Conservation (phyloP, 1,140 invertebrate genomes). For the Coptotermes formosanus region DNA sequence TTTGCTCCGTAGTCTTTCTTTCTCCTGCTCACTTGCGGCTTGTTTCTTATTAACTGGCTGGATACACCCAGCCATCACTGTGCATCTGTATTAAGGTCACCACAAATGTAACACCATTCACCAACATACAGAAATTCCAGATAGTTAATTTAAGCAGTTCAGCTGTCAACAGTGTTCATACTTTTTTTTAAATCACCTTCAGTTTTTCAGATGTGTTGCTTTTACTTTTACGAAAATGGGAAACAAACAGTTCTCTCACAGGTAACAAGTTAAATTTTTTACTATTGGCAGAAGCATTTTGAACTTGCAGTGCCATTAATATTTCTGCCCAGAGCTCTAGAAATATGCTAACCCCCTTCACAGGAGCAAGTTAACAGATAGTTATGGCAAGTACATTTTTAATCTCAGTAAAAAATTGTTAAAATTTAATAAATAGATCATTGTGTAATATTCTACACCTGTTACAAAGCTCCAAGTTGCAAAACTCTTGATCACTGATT, state of each 20-base stretch:
- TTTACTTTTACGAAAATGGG: conserved; percentile 3
- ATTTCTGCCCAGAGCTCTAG: neutral
- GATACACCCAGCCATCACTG: neutral
- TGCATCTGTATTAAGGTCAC: neutral
- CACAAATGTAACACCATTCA: neutral
- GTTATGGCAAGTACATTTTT: too few relatives aligned
- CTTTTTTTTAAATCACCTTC: neutral
- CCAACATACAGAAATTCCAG: neutral
- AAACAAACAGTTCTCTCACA: neutral
- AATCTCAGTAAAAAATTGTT: too few relatives aligned
- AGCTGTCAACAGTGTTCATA: neutral
- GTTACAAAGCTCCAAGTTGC: too few relatives aligned
- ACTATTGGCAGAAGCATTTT: neutral
- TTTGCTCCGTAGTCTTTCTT: conserved; percentile 1
- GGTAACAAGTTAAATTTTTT: neutral
- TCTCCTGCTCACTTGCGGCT: neutral
- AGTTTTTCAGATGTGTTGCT: neutral
- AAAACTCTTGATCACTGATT: too few relatives aligned
- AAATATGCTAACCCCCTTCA: too few relatives aligned
- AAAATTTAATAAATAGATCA: too few relatives aligned
- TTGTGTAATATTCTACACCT: too few relatives aligned
- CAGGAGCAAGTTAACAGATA: too few relatives aligned
- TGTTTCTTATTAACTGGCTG: neutral
- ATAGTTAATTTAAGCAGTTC: neutral
- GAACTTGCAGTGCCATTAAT: neutral